Percentiles rank a stretch among this genome's conserved stretches.
Evolutionary conservation across 2,113 vertebrate genomes (phyloP).

Genomic region (Mormyrus lacerda): DNA sequence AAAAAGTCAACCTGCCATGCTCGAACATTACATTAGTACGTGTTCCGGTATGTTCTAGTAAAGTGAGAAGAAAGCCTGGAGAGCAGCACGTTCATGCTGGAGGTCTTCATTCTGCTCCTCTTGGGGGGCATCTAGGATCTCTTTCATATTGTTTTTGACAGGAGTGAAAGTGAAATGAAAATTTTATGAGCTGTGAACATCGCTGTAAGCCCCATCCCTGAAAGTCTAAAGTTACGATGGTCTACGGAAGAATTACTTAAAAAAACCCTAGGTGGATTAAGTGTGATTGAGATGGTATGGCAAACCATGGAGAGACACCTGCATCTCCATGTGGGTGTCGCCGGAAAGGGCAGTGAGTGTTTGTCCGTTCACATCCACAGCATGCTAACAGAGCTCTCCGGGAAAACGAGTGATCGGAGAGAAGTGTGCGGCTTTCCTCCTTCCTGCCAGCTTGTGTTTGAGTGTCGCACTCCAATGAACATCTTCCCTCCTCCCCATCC

Average conservation of each 20-base stretch:
- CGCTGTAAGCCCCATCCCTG: background rate
- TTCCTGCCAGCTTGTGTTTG: background rate
- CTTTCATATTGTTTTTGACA: conserved; percentile 10
- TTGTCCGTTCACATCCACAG: background rate
- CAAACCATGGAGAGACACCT: background rate
- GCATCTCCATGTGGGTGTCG: background rate
- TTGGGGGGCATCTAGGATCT: background rate
- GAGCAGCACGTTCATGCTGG: background rate
- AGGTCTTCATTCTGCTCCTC: background rate
- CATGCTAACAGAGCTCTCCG: background rate
- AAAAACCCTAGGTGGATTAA: background rate
- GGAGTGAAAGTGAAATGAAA: background rate
- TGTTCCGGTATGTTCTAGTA: background rate
- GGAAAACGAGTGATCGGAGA: background rate
- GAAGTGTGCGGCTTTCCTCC: background rate
- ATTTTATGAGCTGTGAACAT: conserved; percentile 6
- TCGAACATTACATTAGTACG: background rate
- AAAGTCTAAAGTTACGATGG: background rate
- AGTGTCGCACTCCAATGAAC: conserved; percentile 2
- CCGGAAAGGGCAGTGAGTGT: background rate
- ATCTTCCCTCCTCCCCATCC: background rate
- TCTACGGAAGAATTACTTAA: background rate
- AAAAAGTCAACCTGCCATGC: background rate
- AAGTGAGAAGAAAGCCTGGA: background rate
- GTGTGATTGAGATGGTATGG: background rate